Evolutionary conservation across 2,113 vertebrate species (phyloP), one percentile per base, ranked within the genome.

Genomic region (Menura novaehollandiae): DNA sequence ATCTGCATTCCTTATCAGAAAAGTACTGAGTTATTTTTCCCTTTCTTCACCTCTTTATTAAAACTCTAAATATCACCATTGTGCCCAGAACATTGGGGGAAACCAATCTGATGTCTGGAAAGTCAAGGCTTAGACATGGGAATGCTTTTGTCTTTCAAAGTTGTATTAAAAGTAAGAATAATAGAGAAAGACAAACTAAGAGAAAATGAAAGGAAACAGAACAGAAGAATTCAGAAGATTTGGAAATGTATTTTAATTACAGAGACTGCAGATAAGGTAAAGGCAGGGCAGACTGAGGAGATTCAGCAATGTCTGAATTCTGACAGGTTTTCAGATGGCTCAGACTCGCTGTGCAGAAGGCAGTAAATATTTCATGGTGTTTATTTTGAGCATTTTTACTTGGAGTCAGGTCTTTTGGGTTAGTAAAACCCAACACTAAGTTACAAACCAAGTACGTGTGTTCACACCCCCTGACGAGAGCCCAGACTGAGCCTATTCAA

Each of bases 361-460:
- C 69, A 88, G 84, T 97, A 90, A 98, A 98, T 97, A 96, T 97
- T 97, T 97, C 56, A 96, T 94, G 59, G 28, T 92, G 77, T 94
- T 97, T 97, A 80, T 85, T 95, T 88, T 53, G 58, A 90, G 46
- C 66, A 66, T 26, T 91, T 95, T 92, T 67, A 51, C 71, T 93
- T 71, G 53, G 41, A 88, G 84, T 77, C 58, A 49, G 63, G 23
- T 41, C 37, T 53, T 37, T 20, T 44, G 76, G 10, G n/a, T 78
- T 60, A 79, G 44, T 77, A 46, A 93, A 87, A 91, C n/a, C 37
- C 91, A 78, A 24, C 64, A 43, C 23, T n/a, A 91, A 67, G 62
- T 52, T 75, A 79, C 85, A 96, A 88, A 93, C 13, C 41, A 59
- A 53, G 7, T 2, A 32, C 4, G 7, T 17, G 33, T 15, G 33